phyloP scores from a whole-genome alignment of 1,140 invertebrate genomes.

The Pteromalus puparum region DNA sequence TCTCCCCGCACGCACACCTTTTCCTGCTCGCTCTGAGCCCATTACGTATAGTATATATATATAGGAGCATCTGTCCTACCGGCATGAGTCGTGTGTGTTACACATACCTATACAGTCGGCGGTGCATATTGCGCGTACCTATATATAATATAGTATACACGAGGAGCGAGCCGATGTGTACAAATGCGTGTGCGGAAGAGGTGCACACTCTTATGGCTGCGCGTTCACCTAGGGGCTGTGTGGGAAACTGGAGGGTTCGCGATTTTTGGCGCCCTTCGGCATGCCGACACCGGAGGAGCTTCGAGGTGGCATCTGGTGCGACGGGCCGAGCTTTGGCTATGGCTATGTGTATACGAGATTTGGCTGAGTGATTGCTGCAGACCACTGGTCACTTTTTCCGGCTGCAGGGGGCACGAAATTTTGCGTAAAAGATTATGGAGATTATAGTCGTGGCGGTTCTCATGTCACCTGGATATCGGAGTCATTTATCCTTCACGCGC shows the following conservation, averaged over 20 bases:
- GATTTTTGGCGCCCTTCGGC: conserved; percentile 5
- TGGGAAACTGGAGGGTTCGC: conserved; percentile 26
- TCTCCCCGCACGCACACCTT: neutral
- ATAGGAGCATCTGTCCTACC: conserved; percentile 23
- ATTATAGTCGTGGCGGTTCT: neutral
- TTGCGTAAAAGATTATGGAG: too few relatives aligned
- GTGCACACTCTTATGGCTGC: neutral
- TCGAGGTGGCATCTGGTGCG: conserved; percentile 10
- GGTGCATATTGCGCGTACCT: neutral
- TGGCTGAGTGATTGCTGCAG: conserved; percentile 20
- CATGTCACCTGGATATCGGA: neutral
- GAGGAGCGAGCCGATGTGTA: neutral
- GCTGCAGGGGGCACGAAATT: neutral
- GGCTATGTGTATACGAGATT: neutral
- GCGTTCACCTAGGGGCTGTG: neutral
- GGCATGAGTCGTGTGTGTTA: neutral
- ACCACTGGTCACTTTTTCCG: neutral
- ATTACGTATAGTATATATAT: neutral
- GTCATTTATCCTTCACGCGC: neutral
- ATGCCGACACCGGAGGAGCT: neutral
- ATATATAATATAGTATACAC: neutral
- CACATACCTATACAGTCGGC: neutral
- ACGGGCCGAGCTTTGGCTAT: neutral
- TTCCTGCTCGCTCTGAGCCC: neutral
- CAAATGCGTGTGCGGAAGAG: neutral